Conservation (phyloP, 2,113 vertebrate species). For the Clarias macrocephalus region DNA sequence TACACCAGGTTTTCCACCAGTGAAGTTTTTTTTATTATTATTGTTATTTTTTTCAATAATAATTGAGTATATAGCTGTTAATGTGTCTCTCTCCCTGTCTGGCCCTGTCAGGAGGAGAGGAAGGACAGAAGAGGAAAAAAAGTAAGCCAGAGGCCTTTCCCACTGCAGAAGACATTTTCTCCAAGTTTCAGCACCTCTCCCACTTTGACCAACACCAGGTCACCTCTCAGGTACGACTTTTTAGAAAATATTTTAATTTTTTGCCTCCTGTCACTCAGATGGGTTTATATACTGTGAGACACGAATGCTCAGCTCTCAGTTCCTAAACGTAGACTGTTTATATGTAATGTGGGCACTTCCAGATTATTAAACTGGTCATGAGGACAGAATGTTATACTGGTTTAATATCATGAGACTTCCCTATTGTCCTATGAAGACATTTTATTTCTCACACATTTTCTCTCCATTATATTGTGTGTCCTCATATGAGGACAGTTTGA, state of each 20-base stretch:
- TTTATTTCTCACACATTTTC: too few species aligned
- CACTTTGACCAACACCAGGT: conserved; percentile 99
- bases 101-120: conserved; percentile 82
- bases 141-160: conserved; percentile 96
- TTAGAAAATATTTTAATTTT: too few species aligned
- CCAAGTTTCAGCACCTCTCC: conserved; percentile 98
- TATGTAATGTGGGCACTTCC: not conserved
- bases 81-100: not conserved
- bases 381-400: not conserved
- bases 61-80: not conserved
- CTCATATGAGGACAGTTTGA: too few species aligned
- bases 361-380: not conserved
- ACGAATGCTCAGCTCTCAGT: not conserved
- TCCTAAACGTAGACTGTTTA: not conserved
- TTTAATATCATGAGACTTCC: not conserved
- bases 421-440: too few species aligned
- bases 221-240: conserved; percentile 88
- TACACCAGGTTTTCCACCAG: not conserved
- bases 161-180: conserved; percentile 98
- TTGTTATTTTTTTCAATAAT: conserved; percentile 37
- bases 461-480: too few species aligned
- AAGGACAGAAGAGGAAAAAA: conserved; percentile 93
- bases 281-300: not conserved
- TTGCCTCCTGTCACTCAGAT: not conserved
- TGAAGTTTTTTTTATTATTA: conserved; percentile 4